Conservation (phyloP, 1,140 invertebrate species). For the Alviniconcha marisindica region DNA sequence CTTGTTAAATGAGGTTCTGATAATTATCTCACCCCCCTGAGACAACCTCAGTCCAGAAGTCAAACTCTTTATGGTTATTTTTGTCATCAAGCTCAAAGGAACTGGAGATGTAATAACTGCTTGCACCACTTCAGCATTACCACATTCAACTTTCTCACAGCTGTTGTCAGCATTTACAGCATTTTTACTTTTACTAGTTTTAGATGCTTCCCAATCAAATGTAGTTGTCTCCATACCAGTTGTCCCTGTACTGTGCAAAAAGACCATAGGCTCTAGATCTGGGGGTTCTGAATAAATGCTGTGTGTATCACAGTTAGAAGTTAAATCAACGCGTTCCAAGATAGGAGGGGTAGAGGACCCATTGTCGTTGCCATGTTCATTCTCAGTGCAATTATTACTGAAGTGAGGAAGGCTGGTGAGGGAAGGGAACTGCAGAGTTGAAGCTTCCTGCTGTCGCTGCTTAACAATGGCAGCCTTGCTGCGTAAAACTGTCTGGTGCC, state of each 20-base stretch:
- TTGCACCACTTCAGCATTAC: not conserved
- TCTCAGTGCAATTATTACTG: too few species aligned
- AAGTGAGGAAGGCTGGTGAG: not conserved
- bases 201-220: too few species aligned
- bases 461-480: not conserved
- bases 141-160: not conserved
- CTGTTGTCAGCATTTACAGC: not conserved
- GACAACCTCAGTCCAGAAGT: not conserved
- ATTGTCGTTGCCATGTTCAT: too few species aligned
- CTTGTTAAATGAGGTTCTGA: not conserved
- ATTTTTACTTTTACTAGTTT: too few species aligned
- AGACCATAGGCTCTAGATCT: not conserved
- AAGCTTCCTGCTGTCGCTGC: not conserved
- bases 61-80: not conserved
- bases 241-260: not conserved
- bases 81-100: too few species aligned
- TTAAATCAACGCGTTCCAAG: conserved; percentile 3
- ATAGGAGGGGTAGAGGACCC: not conserved
- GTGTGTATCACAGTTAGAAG: not conserved
- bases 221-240: not conserved
- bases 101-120: too few species aligned
- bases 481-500: not conserved
- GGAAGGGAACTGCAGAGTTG: not conserved
- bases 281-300: not conserved
- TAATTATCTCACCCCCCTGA: conserved; percentile 2